These are phyloP conservation scores for Otus sunia DNA, from an alignment of 2,113 vertebrate genomes.

Conservation along the genomic window DNA sequence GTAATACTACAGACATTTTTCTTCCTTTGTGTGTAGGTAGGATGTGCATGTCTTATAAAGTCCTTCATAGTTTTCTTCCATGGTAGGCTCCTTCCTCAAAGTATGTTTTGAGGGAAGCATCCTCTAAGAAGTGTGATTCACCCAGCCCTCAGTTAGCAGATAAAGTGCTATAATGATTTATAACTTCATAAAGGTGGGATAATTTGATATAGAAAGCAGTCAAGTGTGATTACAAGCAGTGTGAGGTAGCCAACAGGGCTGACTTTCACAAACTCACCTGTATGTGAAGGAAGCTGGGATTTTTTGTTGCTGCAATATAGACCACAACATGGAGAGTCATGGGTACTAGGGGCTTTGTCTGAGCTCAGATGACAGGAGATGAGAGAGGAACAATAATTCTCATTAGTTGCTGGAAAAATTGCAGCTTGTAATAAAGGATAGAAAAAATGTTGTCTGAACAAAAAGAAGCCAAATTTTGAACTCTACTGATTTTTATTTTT, in stretches of 20 bases:
- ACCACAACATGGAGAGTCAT: background rate
- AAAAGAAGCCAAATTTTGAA: background rate
- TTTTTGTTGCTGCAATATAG: background rate
- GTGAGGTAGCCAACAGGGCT: background rate
- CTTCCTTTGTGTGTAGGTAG: background rate
- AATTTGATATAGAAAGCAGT: background rate
- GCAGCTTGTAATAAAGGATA: background rate
- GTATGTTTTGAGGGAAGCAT: background rate
- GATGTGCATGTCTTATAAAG: background rate
- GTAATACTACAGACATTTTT: background rate
- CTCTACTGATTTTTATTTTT: background rate
- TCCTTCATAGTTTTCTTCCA: background rate
- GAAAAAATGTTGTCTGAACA: background rate
- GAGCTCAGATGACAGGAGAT: background rate
- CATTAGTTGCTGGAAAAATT: background rate
- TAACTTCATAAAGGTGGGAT: background rate
- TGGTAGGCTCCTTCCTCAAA: background rate
- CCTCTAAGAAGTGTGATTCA: background rate
- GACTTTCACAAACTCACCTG: background rate
- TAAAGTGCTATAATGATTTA: background rate
- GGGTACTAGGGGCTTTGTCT: background rate
- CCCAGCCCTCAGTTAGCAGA: background rate
- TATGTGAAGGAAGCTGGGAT: background rate
- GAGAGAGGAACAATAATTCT: background rate
- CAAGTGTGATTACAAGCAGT: background rate